Percentiles rank a stretch among this genome's conserved stretches.
These are phyloP conservation scores for Sander lucioperca DNA, from an alignment of 2,113 vertebrate species.

Conservation along the genomic window DNA sequence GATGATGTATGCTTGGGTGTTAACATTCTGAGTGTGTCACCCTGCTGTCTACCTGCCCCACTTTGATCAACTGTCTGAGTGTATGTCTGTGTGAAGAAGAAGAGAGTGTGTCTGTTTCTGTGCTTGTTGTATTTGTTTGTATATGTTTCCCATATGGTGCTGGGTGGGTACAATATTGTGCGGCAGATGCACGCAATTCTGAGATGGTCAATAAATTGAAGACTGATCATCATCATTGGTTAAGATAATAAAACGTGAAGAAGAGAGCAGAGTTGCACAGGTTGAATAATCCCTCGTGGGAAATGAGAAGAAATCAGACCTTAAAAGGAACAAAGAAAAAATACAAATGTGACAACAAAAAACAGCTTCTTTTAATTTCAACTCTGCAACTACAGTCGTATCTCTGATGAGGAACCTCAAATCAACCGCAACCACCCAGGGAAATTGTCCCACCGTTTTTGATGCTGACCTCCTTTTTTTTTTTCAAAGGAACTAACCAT, in stretches of 20 bases:
- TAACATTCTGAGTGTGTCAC: conserved; percentile 66
- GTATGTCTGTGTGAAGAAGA: conserved; percentile 35
- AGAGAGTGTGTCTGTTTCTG: conserved; percentile 19
- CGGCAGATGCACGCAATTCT: conserved; percentile 25
- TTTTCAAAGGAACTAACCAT: conserved; percentile 37
- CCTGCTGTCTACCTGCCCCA: conserved; percentile 57
- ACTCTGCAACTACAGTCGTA: background rate
- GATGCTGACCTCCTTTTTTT: conserved; percentile 55
- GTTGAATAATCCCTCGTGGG: conserved; percentile 31
- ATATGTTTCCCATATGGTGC: conserved; percentile 20
- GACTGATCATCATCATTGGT: background rate
- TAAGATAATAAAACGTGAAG: conserved; percentile 33
- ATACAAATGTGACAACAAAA: conserved; percentile 16
- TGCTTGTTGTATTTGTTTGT: conserved; percentile 22
- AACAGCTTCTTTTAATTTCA: conserved; percentile 31
- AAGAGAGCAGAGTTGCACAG: conserved; percentile 19
- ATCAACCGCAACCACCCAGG: conserved; percentile 30
- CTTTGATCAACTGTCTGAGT: conserved; percentile 52
- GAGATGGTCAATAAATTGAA: conserved; percentile 17
- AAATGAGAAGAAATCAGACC: conserved; percentile 25
- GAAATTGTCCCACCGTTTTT: conserved; percentile 18
- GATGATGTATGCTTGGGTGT: conserved; percentile 60
- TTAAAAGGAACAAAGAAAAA: conserved; percentile 28
- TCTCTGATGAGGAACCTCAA: conserved; percentile 38
- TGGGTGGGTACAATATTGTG: background rate